Base-by-base conservation (phyloP, 2,797 vertebrate species). In the Myotis planiceps region DNA sequence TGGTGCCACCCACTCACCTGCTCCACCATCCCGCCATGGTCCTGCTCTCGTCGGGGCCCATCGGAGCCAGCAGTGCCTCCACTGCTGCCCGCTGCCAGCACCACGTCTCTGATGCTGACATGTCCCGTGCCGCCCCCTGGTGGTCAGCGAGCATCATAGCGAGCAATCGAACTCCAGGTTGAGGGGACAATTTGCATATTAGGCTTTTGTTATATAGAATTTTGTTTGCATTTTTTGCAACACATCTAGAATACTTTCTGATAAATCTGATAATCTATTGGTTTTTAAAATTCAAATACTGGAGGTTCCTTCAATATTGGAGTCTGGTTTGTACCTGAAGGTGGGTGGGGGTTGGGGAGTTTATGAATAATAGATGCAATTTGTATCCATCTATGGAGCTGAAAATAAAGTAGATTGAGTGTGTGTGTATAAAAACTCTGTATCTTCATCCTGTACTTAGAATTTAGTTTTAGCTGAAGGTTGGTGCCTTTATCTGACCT, bases 401-500 rank as follows among this genome's bases (percentile, higher is more conserved):
- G 69, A 97, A 97, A 45, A 65, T n/a, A 72, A 94, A 98, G 78
- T 93, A 37, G 66, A 95, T 78, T 66, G 16, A 34, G 25, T 79
- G 34, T 29, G 4, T 76, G n/a, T 45, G 4, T 86, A 4, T 69
- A 51, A 88, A 84, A 95, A 80, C 14, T 96, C 97, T 97, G 14
- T 49, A 93, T 98, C 98, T 98, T 85, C 83, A 97, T 97, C 93
- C 94, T 85, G 32, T 94, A 88, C 92, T 94, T 71, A 49, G 32
- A 97, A 96, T 94, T 98, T 97, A 92, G 96, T 97, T 98, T 97
- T 95, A 96, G 88, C 81, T 92, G 75, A 94, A 98, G 97, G 74
- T 92, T 81, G 90, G 93, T 97, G 71, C 12, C 75, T 98, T 98
- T 98, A 98, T 98, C 98, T 97, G 93, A 97, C 93, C 97, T 98